Evolutionary conservation across 1,140 invertebrate species (phyloP).

Genomic region (Trichogramma pretiosum): DNA sequence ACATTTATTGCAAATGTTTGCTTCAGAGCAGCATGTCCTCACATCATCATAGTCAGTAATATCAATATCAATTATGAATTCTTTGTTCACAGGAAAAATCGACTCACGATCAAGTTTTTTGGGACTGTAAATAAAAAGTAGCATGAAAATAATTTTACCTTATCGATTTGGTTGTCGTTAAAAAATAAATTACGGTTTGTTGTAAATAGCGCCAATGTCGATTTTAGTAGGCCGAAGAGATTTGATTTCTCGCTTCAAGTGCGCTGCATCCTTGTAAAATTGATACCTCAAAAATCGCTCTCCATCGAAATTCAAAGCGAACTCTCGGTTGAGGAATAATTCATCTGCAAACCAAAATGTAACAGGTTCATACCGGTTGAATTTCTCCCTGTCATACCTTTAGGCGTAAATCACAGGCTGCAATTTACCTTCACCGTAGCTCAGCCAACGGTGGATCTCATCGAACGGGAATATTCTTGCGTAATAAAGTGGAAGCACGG

Average conservation of each 20-base stretch:
- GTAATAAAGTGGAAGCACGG: slow-evolving; percentile 62
- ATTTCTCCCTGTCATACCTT: slow-evolving; percentile 7
- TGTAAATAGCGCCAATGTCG: slow-evolving; percentile 89
- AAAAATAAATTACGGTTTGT: slow-evolving; percentile 49
- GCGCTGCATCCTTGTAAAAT: slow-evolving; percentile 71
- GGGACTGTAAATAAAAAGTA: too few relatives aligned
- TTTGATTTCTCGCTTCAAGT: slow-evolving; percentile 73
- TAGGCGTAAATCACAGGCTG: slow-evolving; percentile 5
- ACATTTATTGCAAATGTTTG: slow-evolving; percentile 80
- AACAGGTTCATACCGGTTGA: neutral
- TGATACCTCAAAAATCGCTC: slow-evolving; percentile 91
- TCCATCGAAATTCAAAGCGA: slow-evolving; percentile 89
- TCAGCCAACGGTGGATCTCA: slow-evolving; percentile 78
- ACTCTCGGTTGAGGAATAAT: slow-evolving; percentile 77
- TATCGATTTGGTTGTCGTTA: too few relatives aligned
- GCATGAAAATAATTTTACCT: too few relatives aligned
- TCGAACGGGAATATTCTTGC: slow-evolving; percentile 78
- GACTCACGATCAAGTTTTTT: too few relatives aligned
- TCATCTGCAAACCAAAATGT: slow-evolving; percentile 45
- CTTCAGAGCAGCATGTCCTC: slow-evolving; percentile 74
- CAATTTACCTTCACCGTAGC: slow-evolving; percentile 67
- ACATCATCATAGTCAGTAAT: slow-evolving; percentile 97
- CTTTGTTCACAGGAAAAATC: too few relatives aligned
- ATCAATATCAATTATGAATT: slow-evolving; percentile 96
- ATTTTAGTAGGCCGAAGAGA: slow-evolving; percentile 51